Base-by-base conservation (phyloP, 2,888 invertebrate genomes). In the Pristionchus exspectatus region DNA sequence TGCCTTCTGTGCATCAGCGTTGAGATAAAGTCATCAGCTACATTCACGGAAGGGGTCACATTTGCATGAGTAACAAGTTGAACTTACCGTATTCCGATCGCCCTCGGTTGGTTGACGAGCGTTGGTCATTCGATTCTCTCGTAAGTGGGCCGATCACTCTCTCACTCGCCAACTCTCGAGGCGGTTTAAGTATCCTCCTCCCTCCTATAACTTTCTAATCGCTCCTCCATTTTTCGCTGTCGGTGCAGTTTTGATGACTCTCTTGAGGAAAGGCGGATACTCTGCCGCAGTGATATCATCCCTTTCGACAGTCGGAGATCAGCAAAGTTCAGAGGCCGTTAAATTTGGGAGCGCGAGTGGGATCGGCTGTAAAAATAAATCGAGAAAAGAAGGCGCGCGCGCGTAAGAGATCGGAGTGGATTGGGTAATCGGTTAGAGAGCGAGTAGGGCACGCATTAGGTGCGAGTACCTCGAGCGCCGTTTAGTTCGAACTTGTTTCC, bases 171-270 rank as follows among this genome's bases (percentile, higher is more conserved):
- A 21, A 3, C 63, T 63, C 63, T 63, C 63, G 63, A 63, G 63
- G 63, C 63, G 63, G 9, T 63, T 59, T 63, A 63, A 63, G 63
- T 63, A 63, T 63, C 9, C 63, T 63, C n/a, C 5, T 1, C 63
- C 63, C 63, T n/a, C 63, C 63, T 63, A 63, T 63, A 63, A 63
- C 63, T 63, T 63, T 63, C 63, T 63, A 63, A 63, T 63, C 63
- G 63, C n/a, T n/a, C 63, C n/a, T 63, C n/a, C 63, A 24, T n/a
- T 63, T 63, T 63, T 63, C n/a, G 44, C 9, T 24, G 63, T 63
- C 63, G 63, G 63, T 63, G 63, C 63, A 63, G 63, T 63, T 63
- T 63, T 63, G 63, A 63, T 63, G 63, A n/a, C 63, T 63, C 24
- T 63, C n/a, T 56, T 21, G 56, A 56, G 63, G 24, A n/a, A n/a